Conservation (phyloP, 1,140 invertebrate genomes). For the Bombus superbus region DNA sequence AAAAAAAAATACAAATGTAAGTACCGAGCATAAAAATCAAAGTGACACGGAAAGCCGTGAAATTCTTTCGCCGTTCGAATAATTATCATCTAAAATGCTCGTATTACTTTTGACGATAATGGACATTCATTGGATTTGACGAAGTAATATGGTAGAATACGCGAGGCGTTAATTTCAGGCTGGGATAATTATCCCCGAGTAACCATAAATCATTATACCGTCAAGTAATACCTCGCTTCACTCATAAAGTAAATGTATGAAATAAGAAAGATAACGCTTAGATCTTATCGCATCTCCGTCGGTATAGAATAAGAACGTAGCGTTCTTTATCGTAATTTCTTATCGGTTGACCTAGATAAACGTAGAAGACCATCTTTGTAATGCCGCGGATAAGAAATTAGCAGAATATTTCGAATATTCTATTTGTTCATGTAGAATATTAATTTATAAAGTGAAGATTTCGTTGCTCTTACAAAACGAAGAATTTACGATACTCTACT, state of each 20-base stretch:
- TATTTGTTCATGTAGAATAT: too few species aligned
- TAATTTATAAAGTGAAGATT: not conserved
- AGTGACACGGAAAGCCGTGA: too few species aligned
- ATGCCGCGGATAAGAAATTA: not conserved
- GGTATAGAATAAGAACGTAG: too few species aligned
- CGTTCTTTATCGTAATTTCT: too few species aligned
- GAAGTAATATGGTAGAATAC: not conserved
- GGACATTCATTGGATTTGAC: conserved; percentile 6
- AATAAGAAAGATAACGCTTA: not conserved
- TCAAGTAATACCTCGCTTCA: not conserved
- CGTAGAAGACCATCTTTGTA: not conserved
- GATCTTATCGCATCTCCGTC: too few species aligned
- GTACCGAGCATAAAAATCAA: too few species aligned
- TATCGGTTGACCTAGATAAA: too few species aligned
- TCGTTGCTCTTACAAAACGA: not conserved
- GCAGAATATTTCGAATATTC: not conserved
- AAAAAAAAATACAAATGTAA: too few species aligned
- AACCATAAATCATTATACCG: conserved; percentile 34
- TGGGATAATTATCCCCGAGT: conserved; percentile 32
- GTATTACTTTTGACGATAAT: not conserved
- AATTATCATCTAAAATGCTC: not conserved
- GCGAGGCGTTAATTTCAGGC: conserved; percentile 17
- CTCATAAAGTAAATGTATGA: not conserved
- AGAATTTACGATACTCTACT: not conserved
- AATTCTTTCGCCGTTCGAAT: not conserved